Evolutionary conservation across 2,888 invertebrate species (phyloP), one percentile per base, ranked within the genome.

Genomic region (Mesorhabditis spiculigera): DNA sequence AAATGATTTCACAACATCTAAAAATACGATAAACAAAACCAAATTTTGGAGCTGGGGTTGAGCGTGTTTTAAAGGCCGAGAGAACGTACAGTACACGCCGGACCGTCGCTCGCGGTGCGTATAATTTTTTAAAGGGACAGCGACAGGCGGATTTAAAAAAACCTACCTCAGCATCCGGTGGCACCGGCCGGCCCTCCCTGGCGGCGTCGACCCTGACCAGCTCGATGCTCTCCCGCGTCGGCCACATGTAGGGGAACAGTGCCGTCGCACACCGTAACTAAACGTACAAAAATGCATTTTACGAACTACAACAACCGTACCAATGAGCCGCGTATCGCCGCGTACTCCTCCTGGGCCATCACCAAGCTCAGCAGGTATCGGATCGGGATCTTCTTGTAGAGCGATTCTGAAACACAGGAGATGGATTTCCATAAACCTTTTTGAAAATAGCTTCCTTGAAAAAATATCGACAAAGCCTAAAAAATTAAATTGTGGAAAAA

Each of bases 201-300:
- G 28, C 28, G 1, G 28, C 28, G 28, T 28, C 28, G 28, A 28
- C 28, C n/a, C 58, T 50, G n/a, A 50, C 58, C 8, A 50, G 58
- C n/a, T 50, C 58, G 8, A 50, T 50, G 58, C 58, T 50, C n/a
- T 50, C n/a, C 58, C 58, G 58, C 58, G 58, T 50, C n/a, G 58
- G 58, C n/a, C 58, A 13, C 58, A 50, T 50, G 58, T 50, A 50
- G 58, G 58, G 58, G 58, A 50, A 50, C 58, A 50, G 3, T 1
- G 58, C 58, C 8, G n/a, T 50, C 10, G 58, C 8, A n/a, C 10
- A 50, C 10, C 58, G 10, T 10, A 50, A 10, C 58, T 50, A 50
- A 50, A 50, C 8, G n/a, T 2, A 50, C n/a, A 10, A 50, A 50
- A 50, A 50, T 13, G 58, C 58, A 50, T 10, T 13, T 50, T 10